Base-by-base conservation (phyloP, 2,113 vertebrate species). In the Silurus glanis region DNA sequence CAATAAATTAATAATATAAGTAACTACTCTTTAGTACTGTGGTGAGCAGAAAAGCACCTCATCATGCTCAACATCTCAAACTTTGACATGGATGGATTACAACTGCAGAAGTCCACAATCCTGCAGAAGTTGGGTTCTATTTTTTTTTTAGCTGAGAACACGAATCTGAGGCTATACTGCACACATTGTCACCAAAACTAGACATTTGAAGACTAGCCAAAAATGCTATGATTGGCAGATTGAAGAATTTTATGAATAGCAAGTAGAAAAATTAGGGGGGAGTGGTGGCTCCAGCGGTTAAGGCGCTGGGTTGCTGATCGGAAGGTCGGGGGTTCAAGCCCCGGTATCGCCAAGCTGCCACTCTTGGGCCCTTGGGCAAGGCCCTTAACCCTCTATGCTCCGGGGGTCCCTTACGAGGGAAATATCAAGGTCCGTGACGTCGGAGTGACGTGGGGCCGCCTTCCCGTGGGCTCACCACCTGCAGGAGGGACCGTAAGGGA, bases 1-100 rank as follows among this genome's bases (percentile, higher is more conserved):
- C 37, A 37, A 2, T 37, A 37, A 37, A 37, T 37, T 37, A 37
- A 9, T 47, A 81, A 21, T 3, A 79, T 14, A 19, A 17, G 3
- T 23, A 82, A 66, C 58, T 14, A 66, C 61, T 64, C n/a, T n/a
- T 82, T 49, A 64, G 12, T 82, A 51, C 61, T 8, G 2, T 82
- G 80, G 45, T 82, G 19, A 49, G 80, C 78, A 80, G 78, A 61
- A 59, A 61, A 78, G 23, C 28, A 80, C 19, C 28, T 80, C 25
- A 9, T 4, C 49, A 56, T 78, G 10, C 51, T 16, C 51, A 78
- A 80, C 1, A 59, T 17, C n/a, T 53, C 23, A 56, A 17, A 28
- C n/a, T 13, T 55, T 76, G 23, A 75, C 47, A 21, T 0, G 0
- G 16, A 6, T 75, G 72, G 45, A n/a, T 5, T n/a, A 56, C 76